Conservation (phyloP, 2,113 vertebrate genomes). For the Brachionichthys hirsutus region DNA sequence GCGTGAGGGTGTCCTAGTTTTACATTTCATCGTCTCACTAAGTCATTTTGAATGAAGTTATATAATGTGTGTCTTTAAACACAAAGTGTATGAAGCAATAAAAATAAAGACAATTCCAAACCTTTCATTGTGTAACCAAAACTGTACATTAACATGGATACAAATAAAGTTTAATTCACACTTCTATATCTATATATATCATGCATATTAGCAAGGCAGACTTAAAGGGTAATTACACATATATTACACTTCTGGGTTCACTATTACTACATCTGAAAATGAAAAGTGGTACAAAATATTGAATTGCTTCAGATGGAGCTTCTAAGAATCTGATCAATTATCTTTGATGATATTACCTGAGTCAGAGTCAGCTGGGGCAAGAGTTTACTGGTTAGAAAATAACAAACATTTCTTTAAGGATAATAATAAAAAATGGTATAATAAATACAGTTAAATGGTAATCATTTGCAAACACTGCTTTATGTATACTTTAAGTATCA, state of each 20-base stretch:
- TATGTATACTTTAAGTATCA: no score
- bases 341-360: not conserved
- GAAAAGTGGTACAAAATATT: no score
- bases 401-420: no score
- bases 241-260: not conserved
- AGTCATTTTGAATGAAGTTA: not conserved
- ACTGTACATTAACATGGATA: not conserved
- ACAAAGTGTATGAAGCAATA: not conserved
- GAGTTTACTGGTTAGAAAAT: not conserved
- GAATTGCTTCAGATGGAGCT: not conserved
- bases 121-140: slow-evolving; percentile 2
- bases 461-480: no score
- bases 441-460: no score
- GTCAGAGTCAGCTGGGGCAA: not conserved
- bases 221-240: not conserved
- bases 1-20: slow-evolving; percentile 12
- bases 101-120: not conserved
- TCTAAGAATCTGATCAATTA: no score
- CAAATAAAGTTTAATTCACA: not conserved
- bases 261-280: no score
- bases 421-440: no score
- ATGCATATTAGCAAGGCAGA: not conserved
- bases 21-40: not conserved
- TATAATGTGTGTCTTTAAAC: slow-evolving; percentile 2
- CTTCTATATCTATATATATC: not conserved